A percentile compares a stretch with the other conserved stretches of the same genome.
Evolutionary conservation across 1,140 invertebrate genomes (phyloP).

Genomic region (Pseudomyrmex concolor): DNA sequence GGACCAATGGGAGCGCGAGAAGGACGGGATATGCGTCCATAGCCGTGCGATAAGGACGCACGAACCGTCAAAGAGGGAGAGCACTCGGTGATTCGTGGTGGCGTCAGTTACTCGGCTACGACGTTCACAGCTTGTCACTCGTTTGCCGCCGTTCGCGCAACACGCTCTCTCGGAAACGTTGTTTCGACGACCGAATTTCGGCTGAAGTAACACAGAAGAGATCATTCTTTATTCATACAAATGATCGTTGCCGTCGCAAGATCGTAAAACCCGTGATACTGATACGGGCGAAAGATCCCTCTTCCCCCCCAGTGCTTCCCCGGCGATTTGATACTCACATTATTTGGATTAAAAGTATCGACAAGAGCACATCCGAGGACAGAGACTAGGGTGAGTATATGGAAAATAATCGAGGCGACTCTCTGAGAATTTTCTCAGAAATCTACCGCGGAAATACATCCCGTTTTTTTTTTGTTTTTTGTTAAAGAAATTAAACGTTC

Average conservation of each 20-base stretch:
- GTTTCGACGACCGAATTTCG: constrained; percentile 37
- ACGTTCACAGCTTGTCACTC: constrained; percentile 59
- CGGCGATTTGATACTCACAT: constrained; percentile 52
- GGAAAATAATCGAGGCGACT: background rate
- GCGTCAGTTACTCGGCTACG: constrained; percentile 80
- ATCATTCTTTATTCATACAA: background rate
- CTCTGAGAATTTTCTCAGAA: background rate
- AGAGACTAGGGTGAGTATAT: constrained; percentile 25
- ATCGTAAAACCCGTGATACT: background rate
- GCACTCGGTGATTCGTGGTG: constrained; percentile 67
- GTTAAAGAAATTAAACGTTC: background rate
- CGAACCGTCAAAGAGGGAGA: constrained; percentile 52
- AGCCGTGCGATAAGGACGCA: constrained; percentile 53
- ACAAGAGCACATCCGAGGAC: background rate
- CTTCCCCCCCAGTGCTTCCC: background rate
- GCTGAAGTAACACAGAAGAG: background rate
- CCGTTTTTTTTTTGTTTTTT: background rate
- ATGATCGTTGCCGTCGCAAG: constrained; percentile 27
- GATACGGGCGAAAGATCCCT: constrained; percentile 27
- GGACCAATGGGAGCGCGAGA: constrained; percentile 37
- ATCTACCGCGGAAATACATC: background rate
- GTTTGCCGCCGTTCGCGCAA: constrained; percentile 63
- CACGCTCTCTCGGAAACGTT: constrained; percentile 39
- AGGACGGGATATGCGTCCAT: constrained; percentile 13
- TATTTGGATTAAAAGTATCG: constrained; percentile 66